Conservation (phyloP, 2,797 vertebrate genomes). For the Manis crassicaudata region DNA sequence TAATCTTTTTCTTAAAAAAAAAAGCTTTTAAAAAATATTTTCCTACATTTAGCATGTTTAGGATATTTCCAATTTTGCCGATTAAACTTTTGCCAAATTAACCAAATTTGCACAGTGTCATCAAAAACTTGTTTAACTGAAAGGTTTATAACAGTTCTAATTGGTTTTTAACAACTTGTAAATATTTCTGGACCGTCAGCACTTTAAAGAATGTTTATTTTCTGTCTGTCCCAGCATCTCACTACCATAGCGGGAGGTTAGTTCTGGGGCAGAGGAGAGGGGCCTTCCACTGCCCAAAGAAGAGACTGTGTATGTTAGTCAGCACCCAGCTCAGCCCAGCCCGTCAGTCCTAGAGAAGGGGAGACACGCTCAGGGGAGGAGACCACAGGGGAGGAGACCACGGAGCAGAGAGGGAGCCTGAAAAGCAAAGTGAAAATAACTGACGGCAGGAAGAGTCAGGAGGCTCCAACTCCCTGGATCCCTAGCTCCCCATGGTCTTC, state of each 20-base stretch:
- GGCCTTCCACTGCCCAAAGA: background rate
- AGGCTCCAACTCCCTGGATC: background rate
- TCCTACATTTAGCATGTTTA: constrained; percentile 37
- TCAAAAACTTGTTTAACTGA: constrained; percentile 29
- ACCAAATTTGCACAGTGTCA: constrained; percentile 22
- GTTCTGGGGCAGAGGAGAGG: background rate
- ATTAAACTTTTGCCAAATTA: constrained; percentile 54
- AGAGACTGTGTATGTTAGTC: background rate
- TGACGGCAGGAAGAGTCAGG: background rate
- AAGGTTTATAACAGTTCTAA: constrained; percentile 38
- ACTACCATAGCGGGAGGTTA: background rate
- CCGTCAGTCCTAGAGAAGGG: background rate
- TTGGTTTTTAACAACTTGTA: constrained; percentile 42
- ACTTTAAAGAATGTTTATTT: constrained; percentile 39
- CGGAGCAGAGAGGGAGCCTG: background rate
- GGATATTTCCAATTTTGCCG: constrained; percentile 15
- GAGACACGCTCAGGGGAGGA: background rate
- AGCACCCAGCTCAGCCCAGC: background rate
- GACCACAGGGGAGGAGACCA: background rate
- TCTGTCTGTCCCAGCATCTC: background rate
- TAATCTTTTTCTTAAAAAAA: background rate
- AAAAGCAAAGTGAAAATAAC: background rate
- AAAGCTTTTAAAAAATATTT: background rate
- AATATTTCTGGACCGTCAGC: background rate
- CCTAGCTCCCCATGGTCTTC: background rate